Percentiles rank a stretch among this genome's conserved stretches.
Evolutionary conservation across 2,113 vertebrate genomes (phyloP).

Genomic region (Pelecanus crispus): DNA sequence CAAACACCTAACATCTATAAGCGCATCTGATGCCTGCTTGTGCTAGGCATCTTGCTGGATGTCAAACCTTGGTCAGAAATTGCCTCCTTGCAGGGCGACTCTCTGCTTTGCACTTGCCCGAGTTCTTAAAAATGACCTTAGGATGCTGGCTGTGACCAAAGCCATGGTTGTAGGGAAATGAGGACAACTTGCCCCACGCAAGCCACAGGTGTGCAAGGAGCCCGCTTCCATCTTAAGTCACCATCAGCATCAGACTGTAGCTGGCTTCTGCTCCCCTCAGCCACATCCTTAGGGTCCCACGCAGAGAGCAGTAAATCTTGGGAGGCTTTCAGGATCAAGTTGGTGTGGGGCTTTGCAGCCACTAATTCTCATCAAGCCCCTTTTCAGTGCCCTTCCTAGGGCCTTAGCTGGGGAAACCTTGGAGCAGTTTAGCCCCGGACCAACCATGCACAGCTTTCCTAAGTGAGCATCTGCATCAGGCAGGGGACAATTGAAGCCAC

Average conservation of each 20-base stretch:
- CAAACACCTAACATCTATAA: neutral
- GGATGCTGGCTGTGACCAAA: neutral
- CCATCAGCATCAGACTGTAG: neutral
- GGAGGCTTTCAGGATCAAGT: neutral
- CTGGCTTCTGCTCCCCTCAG: neutral
- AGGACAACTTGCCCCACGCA: neutral
- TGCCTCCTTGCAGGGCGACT: neutral
- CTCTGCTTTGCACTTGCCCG: neutral
- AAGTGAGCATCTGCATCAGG: neutral
- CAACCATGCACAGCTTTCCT: neutral
- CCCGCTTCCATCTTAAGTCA: neutral
- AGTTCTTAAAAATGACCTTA: neutral
- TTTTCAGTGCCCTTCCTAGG: neutral
- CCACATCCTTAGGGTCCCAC: neutral
- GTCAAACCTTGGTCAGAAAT: neutral
- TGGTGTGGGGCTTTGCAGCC: neutral
- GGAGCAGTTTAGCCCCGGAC: fast-evolving
- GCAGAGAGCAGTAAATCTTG: neutral
- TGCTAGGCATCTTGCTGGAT: neutral
- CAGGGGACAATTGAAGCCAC: neutral
- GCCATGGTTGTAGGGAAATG: neutral
- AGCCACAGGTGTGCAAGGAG: neutral
- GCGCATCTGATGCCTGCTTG: neutral
- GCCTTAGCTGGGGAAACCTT: neutral
- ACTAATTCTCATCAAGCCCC: neutral